phyloP scores from a whole-genome alignment of 2,888 invertebrate genomes.

The Ligdia adustata region DNA sequence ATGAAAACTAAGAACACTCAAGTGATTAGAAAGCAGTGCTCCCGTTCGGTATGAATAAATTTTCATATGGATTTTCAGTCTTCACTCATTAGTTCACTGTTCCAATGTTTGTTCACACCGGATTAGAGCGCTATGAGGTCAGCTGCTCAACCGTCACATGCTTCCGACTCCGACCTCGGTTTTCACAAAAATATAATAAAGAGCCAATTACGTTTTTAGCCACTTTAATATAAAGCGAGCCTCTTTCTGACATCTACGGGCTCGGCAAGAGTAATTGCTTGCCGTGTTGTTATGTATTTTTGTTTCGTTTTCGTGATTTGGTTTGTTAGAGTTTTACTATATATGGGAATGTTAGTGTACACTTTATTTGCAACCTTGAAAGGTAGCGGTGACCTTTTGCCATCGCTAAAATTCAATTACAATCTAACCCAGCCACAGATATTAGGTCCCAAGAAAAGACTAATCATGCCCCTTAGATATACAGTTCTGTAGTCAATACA shows the following conservation, averaged over 20 bases:
- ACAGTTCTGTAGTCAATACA: not conserved
- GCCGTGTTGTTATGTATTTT: conserved; percentile 24
- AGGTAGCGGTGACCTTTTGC: no score
- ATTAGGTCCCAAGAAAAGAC: no score
- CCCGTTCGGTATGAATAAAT: no score
- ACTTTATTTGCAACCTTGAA: no score
- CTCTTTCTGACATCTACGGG: conserved; percentile 15
- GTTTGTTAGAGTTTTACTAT: not conserved
- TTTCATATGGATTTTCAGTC: no score
- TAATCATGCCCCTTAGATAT: no score
- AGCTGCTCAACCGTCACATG: conserved; percentile 10
- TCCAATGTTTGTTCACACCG: not conserved
- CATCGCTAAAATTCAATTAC: no score
- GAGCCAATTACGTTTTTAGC: conserved; percentile 15
- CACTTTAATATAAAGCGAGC: conserved; percentile 16
- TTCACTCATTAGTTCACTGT: no score
- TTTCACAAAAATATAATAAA: conserved; percentile 17
- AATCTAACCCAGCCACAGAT: no score
- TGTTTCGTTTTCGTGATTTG: conserved; percentile 25
- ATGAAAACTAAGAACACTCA: no score
- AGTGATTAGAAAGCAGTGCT: no score
- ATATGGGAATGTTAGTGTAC: no score
- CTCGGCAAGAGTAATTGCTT: conserved; percentile 16
- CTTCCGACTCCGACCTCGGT: conserved; percentile 17
- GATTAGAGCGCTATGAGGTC: conserved; percentile 11